Percentiles rank a stretch among this genome's conserved stretches.
These are phyloP conservation scores for Sarcophaga carnaria DNA, from an alignment of 2,888 invertebrate species.

Conservation along the genomic window DNA sequence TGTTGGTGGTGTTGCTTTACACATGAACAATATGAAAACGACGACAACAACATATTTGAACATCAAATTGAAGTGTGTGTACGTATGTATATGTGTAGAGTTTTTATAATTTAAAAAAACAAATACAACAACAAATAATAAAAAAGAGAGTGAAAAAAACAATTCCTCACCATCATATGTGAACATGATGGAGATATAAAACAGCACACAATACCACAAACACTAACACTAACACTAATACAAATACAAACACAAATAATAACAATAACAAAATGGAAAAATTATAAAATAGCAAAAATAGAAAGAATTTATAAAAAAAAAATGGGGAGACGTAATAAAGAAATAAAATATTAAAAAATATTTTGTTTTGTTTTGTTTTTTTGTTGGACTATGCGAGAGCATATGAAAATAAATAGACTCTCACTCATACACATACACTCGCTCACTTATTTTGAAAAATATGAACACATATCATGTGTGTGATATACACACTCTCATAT, in stretches of 20 bases:
- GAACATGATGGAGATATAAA: background rate
- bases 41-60: slow-evolving; percentile 54
- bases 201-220: background rate
- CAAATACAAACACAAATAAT: background rate
- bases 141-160: background rate
- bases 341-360: background rate
- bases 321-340: background rate
- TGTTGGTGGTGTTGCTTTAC: slow-evolving; percentile 1
- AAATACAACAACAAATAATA: background rate
- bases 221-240: background rate
- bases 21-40: slow-evolving; percentile 42
- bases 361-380: too few relatives aligned
- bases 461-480: background rate
- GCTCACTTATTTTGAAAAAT: background rate
- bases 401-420: background rate
- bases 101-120: too few relatives aligned
- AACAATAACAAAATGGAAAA: too few relatives aligned
- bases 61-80: slow-evolving; percentile 57
- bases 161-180: background rate
- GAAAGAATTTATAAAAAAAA: too few relatives aligned
- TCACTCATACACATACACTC: background rate
- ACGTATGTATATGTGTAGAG: background rate
- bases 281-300: too few relatives aligned
- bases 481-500: background rate
- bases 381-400: background rate